Conservation (phyloP, 2,113 vertebrate species). For the Hemibagrus wyckioides region DNA sequence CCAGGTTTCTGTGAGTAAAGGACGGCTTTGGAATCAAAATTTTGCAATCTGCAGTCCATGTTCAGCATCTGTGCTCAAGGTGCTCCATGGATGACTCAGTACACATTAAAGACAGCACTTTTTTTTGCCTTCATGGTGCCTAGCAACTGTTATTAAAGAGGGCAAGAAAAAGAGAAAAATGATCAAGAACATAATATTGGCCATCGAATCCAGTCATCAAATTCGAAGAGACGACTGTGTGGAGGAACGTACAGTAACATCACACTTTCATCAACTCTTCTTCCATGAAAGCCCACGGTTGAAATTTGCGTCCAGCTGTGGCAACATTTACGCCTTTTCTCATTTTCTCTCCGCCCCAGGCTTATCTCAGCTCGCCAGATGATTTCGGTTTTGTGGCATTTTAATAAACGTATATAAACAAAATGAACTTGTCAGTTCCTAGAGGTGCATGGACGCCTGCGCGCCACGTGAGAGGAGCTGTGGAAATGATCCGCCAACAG, state of each 20-base stretch:
- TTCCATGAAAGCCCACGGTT: not conserved
- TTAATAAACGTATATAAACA: slow-evolving; percentile 42
- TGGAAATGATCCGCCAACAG: not conserved
- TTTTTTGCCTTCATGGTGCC: not conserved
- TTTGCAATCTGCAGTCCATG: not conserved
- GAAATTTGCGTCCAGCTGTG: slow-evolving; percentile 25
- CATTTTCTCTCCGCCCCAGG: not conserved
- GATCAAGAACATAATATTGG: not conserved
- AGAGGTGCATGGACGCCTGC: not conserved
- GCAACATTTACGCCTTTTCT: not conserved
- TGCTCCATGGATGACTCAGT: not conserved
- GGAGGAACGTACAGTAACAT: not conserved
- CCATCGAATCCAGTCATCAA: not conserved
- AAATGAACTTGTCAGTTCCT: slow-evolving; percentile 6
- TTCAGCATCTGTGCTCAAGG: slow-evolving; percentile 1
- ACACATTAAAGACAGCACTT: not conserved
- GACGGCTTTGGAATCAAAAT: not conserved
- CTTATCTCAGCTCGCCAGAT: slow-evolving; percentile 25
- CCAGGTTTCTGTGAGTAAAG: not conserved
- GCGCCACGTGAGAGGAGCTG: not conserved
- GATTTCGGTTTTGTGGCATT: not conserved
- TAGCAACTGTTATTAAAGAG: not conserved
- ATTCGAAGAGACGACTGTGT: not conserved
- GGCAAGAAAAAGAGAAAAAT: not conserved
- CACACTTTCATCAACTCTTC: not conserved